Conservation (phyloP, 2,113 vertebrate species). For the Nettapus auritus region DNA sequence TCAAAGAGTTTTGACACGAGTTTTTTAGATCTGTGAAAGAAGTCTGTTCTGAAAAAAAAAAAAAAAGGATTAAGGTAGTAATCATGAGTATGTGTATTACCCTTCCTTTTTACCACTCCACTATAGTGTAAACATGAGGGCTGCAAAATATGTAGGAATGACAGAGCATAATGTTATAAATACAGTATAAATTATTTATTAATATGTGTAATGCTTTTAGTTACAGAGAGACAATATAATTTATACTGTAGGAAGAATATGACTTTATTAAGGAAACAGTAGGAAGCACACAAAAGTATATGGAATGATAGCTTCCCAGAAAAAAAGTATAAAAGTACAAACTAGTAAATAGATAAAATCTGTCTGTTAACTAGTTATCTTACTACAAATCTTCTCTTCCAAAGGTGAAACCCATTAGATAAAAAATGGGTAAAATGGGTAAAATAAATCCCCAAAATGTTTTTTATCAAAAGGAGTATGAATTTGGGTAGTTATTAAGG, state of each 20-base stretch:
- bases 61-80: neutral
- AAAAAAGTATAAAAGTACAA: neutral
- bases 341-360: neutral
- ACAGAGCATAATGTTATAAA: neutral
- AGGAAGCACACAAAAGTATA: neutral
- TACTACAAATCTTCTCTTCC: neutral
- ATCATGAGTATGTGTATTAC: neutral
- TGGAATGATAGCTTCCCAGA: neutral
- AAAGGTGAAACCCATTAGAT: neutral
- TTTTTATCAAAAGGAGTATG: neutral
- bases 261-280: neutral
- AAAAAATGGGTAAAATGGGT: too few species aligned
- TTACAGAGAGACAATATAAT: neutral
- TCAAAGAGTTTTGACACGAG: neutral
- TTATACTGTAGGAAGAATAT: neutral
- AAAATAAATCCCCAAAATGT: neutral
- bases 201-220: neutral
- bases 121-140: neutral
- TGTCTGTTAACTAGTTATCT: neutral
- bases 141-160: neutral
- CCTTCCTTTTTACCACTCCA: neutral
- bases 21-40: neutral
- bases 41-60: neutral
- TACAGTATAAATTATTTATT: neutral
- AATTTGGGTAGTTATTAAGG: neutral